Conservation (phyloP, 1,140 invertebrate species). For the Rhyzopertha dominica region DNA sequence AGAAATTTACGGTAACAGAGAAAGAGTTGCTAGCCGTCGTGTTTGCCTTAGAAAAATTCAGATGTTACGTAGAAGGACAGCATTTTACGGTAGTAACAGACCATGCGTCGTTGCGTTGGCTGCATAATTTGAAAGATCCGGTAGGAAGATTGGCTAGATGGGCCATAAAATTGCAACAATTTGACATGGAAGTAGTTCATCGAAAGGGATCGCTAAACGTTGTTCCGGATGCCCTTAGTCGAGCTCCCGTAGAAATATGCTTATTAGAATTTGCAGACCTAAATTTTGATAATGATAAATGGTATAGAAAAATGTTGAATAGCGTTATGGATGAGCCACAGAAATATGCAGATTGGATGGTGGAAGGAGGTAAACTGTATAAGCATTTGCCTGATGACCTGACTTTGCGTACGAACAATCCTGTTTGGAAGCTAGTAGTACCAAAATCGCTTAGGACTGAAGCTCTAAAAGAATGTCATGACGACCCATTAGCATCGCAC, state of each 20-base stretch:
- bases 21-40: constrained; percentile 19
- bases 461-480: constrained; percentile 24
- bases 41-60: constrained; percentile 18
- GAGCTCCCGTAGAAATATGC: no score
- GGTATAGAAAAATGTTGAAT: no score
- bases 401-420: no score
- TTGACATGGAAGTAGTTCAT: constrained; percentile 31
- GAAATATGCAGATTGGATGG: no score
- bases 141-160: constrained; percentile 43
- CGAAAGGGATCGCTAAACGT: no score
- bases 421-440: constrained; percentile 26
- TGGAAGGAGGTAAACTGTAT: no score
- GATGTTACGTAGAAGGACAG: constrained; percentile 15
- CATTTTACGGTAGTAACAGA: constrained; percentile 13
- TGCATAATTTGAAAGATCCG: constrained; percentile 42
- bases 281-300: no score
- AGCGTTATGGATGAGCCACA: no score
- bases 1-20: constrained; percentile 18
- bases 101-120: constrained; percentile 40
- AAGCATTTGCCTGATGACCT: no score
- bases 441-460: constrained; percentile 13
- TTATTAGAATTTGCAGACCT: no score
- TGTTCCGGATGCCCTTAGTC: constrained; percentile 34
- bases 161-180: constrained; percentile 40
- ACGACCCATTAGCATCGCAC: constrained; percentile 21